Evolutionary conservation across 2,888 invertebrate species (phyloP).

Genomic region (Meghimatium bilineatum): DNA sequence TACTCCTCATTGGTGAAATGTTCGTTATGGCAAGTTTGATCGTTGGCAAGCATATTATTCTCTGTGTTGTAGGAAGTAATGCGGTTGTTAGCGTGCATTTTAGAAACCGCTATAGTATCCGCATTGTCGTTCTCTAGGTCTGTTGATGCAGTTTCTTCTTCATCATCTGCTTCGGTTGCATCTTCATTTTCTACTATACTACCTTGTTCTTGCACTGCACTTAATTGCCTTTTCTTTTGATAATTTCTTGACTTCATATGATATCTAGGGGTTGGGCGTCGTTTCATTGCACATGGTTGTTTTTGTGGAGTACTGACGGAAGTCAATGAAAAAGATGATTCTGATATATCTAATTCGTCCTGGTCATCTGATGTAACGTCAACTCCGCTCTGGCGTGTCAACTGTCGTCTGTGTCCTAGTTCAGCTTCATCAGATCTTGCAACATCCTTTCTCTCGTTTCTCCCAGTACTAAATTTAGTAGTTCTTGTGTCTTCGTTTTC

Average conservation of each 20-base stretch:
- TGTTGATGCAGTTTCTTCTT: background rate
- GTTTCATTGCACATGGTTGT: background rate
- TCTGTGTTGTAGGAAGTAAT: background rate
- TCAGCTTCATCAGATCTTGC: background rate
- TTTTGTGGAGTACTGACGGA: background rate
- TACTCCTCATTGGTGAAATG: background rate
- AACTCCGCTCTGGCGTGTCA: conserved; percentile 31
- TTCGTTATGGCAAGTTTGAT: conserved; percentile 9
- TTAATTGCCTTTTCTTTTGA: conserved; percentile 10
- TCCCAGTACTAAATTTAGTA: background rate
- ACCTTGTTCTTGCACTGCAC: conserved; percentile 29
- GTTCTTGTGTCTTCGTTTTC: background rate
- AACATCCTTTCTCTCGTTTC: background rate
- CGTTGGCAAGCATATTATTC: background rate
- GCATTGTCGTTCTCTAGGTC: background rate
- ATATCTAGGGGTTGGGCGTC: background rate
- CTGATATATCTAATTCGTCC: background rate
- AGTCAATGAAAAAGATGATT: background rate
- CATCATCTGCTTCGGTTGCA: background rate
- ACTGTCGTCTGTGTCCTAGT: background rate
- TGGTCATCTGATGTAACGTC: conserved; percentile 13
- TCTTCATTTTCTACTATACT: conserved; percentile 5
- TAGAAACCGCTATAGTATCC: background rate
- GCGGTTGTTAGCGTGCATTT: background rate
- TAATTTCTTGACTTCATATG: background rate